Evolutionary conservation across 2,888 invertebrate species (phyloP).

Genomic region (Campoplex nolae): DNA sequence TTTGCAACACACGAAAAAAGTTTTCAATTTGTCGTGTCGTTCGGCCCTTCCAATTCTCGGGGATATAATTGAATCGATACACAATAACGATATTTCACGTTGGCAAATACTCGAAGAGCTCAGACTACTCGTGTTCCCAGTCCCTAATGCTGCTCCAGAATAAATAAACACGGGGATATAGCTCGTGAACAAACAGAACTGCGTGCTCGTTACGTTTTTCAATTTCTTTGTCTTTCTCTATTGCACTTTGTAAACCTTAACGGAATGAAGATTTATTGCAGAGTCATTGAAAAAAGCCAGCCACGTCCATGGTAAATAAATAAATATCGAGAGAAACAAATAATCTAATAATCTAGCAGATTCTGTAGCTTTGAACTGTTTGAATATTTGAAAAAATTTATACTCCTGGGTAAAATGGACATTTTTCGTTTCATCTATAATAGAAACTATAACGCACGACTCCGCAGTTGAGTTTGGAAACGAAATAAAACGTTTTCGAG

Average conservation of each 20-base stretch:
- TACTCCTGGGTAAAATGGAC: neutral
- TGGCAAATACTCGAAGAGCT: slow-evolving; percentile 60
- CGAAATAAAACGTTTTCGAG: slow-evolving; percentile 14
- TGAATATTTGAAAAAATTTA: neutral
- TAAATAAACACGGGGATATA: slow-evolving; percentile 51
- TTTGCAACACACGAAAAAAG: slow-evolving; percentile 18
- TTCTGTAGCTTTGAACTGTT: neutral
- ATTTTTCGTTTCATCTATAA: neutral
- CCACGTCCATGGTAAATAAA: slow-evolving; percentile 19
- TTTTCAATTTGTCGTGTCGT: slow-evolving; percentile 35
- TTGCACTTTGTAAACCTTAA: neutral
- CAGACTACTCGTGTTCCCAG: slow-evolving; percentile 16
- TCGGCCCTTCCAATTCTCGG: neutral
- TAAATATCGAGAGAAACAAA: neutral
- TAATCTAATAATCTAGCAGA: neutral
- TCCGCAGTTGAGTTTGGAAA: neutral
- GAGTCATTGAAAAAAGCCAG: slow-evolving; percentile 26
- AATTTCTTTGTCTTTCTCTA: neutral
- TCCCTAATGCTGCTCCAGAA: slow-evolving; percentile 7
- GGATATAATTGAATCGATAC: slow-evolving; percentile 65
- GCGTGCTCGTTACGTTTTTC: neutral
- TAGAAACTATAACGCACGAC: neutral
- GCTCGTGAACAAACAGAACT: neutral
- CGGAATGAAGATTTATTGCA: slow-evolving; percentile 49
- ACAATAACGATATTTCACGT: slow-evolving; percentile 64